A percentile compares a stretch with the other conserved stretches of the same genome.
phyloP scores from a whole-genome alignment of 2,797 vertebrate genomes.

The Lagocephalus sceleratus region DNA sequence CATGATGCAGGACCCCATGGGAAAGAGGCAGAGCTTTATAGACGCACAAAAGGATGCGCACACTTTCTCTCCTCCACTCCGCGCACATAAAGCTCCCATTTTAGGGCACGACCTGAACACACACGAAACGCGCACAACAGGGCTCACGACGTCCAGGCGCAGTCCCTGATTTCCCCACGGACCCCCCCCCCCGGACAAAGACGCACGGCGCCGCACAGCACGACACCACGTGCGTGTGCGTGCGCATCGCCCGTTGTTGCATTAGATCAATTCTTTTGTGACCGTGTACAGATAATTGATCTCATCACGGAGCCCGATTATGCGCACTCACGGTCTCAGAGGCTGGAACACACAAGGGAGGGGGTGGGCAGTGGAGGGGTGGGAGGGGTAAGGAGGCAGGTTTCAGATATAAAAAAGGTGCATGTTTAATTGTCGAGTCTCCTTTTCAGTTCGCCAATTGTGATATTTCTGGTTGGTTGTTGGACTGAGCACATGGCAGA shows the following conservation, averaged over 20 bases:
- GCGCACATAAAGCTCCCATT: slow-evolving; percentile 44
- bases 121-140: slow-evolving; percentile 43
- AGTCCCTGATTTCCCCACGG: slow-evolving; percentile 56
- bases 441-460: too few relatives aligned
- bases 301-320: slow-evolving; percentile 63
- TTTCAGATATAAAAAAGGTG: too few relatives aligned
- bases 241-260: not conserved
- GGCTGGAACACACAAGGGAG: slow-evolving; percentile 36
- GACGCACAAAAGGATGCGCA: slow-evolving; percentile 4
- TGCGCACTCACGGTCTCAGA: slow-evolving; percentile 57
- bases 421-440: too few relatives aligned
- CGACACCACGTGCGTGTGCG: not conserved
- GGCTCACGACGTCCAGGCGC: slow-evolving; percentile 28
- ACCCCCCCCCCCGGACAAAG: slow-evolving; percentile 26
- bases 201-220: slow-evolving; percentile 25
- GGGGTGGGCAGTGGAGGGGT: too few relatives aligned
- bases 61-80: slow-evolving; percentile 1
- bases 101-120: slow-evolving; percentile 48
- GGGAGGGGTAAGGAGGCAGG: slow-evolving; percentile 25
- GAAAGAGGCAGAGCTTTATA: slow-evolving; percentile 26
- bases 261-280: slow-evolving; percentile 66
- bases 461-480: too few relatives aligned
- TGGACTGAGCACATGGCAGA: slow-evolving; percentile 17
- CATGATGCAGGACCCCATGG: slow-evolving; percentile 18
- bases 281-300: slow-evolving; percentile 69